Evolutionary conservation across 1,140 invertebrate species (phyloP).

Genomic region (Tetraneura akinire): DNA sequence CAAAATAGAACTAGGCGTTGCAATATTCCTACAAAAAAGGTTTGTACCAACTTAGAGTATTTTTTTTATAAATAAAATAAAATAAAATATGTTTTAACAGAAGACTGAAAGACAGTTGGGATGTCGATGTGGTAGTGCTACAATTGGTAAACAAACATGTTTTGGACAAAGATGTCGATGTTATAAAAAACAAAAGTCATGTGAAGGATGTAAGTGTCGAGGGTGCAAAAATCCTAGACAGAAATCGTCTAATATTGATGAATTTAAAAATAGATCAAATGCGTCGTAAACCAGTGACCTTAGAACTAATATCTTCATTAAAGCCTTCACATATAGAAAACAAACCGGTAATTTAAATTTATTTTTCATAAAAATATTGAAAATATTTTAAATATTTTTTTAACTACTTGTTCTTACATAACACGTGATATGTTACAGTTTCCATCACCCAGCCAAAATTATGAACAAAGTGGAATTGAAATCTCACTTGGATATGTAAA

Average conservation of each 20-base stretch:
- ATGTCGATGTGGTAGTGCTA: conserved; percentile 88
- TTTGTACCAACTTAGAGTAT: background rate
- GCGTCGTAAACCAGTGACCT: conserved; percentile 31
- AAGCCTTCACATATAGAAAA: background rate
- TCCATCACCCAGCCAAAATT: background rate
- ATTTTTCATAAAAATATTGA: too few species aligned
- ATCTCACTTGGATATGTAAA: conserved; percentile 3
- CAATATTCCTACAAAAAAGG: conserved; percentile 24
- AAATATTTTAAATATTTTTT: too few species aligned
- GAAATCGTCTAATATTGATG: background rate
- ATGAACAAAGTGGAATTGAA: too few species aligned
- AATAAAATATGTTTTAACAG: background rate
- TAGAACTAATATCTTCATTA: conserved; percentile 32
- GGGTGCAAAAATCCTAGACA: conserved; percentile 81
- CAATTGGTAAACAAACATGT: conserved; percentile 84
- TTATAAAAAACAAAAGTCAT: conserved; percentile 84
- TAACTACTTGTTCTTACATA: conserved; percentile 23
- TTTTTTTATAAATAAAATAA: background rate
- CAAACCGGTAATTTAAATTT: background rate
- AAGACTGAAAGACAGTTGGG: conserved; percentile 63
- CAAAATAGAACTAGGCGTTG: background rate
- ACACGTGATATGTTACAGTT: conserved; percentile 16
- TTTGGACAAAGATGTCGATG: conserved; percentile 91
- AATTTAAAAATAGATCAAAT: conserved; percentile 3
- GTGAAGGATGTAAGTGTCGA: conserved; percentile 83